phyloP scores from a whole-genome alignment of 2,113 vertebrate genomes.

The Okapia johnstoni region DNA sequence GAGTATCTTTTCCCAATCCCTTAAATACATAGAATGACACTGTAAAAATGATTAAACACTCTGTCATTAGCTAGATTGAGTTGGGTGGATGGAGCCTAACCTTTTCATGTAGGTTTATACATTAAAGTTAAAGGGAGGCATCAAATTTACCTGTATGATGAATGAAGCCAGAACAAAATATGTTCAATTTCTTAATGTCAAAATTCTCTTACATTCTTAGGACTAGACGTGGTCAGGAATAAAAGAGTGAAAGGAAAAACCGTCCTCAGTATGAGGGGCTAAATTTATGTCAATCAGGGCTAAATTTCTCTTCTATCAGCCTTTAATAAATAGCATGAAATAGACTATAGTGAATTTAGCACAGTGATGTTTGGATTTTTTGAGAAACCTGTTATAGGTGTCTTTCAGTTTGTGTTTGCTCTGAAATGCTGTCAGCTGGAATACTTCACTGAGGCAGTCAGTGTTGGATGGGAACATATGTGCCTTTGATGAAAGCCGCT shows the following conservation, averaged over 20 bases:
- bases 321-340: background rate
- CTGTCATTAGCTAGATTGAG: background rate
- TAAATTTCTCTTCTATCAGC: background rate
- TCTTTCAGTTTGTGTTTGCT: slow-evolving; percentile 19
- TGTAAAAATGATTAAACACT: background rate
- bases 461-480: slow-evolving; percentile 28
- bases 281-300: background rate
- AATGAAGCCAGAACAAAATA: background rate
- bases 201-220: background rate
- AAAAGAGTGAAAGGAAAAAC: background rate
- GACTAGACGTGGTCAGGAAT: background rate
- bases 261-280: background rate
- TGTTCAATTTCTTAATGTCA: background rate
- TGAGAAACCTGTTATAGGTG: background rate
- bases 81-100: background rate
- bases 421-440: slow-evolving; percentile 36
- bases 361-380: background rate
- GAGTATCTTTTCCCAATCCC: background rate
- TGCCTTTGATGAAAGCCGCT: slow-evolving; percentile 51
- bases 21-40: background rate
- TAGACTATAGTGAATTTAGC: background rate
- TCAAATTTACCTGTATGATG: background rate
- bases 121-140: background rate
- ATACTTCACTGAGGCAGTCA: background rate
- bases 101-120: background rate